Percentiles rank a stretch among this genome's conserved stretches.
Conservation (phyloP, 2,113 vertebrate genomes). For the Hyla sarda region DNA sequence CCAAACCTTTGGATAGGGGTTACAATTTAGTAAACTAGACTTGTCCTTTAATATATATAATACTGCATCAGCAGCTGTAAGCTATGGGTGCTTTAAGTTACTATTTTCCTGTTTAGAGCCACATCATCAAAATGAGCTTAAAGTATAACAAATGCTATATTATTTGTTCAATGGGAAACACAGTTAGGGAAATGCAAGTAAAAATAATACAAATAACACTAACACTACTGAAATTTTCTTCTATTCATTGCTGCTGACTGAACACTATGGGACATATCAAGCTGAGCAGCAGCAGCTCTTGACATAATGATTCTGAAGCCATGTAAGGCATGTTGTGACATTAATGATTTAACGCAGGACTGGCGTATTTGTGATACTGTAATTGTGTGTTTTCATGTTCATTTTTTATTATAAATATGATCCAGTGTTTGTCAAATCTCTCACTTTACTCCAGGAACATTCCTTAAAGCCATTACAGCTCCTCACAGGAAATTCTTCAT, state of each 20-base stretch:
- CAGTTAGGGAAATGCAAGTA: neutral
- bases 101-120: too few relatives aligned
- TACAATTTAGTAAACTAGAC: too few relatives aligned
- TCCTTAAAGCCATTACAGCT: conserved; percentile 43
- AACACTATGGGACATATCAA: neutral
- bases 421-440: neutral
- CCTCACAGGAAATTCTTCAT: conserved; percentile 31
- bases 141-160: too few relatives aligned
- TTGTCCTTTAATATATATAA: too few relatives aligned
- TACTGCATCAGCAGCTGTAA: too few relatives aligned
- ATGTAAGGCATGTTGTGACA: conserved; percentile 24
- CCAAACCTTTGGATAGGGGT: too few relatives aligned
- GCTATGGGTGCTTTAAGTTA: too few relatives aligned
- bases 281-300: neutral
- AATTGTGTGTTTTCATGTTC: conserved; percentile 1
- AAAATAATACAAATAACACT: neutral
- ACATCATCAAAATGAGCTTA: too few relatives aligned
- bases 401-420: conserved; percentile 28
- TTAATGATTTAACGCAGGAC: conserved; percentile 2
- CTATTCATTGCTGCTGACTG: neutral
- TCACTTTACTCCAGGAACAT: neutral
- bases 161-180: too few relatives aligned
- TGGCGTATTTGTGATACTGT: neutral
- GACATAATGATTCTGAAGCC: neutral
- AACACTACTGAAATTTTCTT: neutral